Percentiles rank a stretch among this genome's conserved stretches.
phyloP scores from a whole-genome alignment of 2,888 invertebrate species.

The Aradus depressus region DNA sequence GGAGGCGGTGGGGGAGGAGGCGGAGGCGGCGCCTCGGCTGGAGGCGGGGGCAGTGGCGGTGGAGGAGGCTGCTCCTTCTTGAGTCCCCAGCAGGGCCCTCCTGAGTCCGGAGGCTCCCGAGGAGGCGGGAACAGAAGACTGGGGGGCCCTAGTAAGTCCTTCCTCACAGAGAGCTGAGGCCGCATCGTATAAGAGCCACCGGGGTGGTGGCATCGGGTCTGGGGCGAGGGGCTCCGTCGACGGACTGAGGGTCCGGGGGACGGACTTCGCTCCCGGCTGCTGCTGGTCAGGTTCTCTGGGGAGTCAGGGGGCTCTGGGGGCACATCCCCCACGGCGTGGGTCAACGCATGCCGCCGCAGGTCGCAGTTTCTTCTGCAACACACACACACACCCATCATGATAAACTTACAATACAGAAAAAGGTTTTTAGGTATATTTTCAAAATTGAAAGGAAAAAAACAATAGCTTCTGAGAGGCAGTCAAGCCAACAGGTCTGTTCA shows the following conservation, averaged over 20 bases:
- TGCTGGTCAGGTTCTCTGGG: conserved; percentile 23
- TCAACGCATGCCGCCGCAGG: conserved; percentile 74
- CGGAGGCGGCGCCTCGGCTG: conserved; percentile 35
- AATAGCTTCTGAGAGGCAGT: too few species aligned
- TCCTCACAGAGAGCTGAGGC: conserved; percentile 62
- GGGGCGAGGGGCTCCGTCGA: conserved; percentile 49
- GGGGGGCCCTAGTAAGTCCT: conserved; percentile 47
- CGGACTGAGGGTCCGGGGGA: conserved; percentile 28
- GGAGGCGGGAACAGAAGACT: conserved; percentile 43
- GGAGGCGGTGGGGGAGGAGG: conserved; percentile 50
- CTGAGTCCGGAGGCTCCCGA: conserved; percentile 30
- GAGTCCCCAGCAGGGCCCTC: conserved; percentile 20
- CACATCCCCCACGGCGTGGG: conserved; percentile 81
- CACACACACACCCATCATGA: too few species aligned
- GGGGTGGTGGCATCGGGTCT: conserved; percentile 30
- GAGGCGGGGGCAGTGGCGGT: conserved; percentile 23
- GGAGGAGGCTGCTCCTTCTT: conserved; percentile 22
- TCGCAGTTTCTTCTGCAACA: conserved; percentile 89
- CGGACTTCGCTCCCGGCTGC: conserved; percentile 38
- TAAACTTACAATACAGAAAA: too few species aligned
- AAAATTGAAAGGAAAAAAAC: too few species aligned
- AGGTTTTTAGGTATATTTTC: too few species aligned
- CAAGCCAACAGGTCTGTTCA: too few species aligned
- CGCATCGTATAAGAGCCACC: conserved; percentile 54
- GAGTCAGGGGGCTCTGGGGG: conserved; percentile 48